Conservation (phyloP, 2,113 vertebrate species). For the Rhea pennata region DNA sequence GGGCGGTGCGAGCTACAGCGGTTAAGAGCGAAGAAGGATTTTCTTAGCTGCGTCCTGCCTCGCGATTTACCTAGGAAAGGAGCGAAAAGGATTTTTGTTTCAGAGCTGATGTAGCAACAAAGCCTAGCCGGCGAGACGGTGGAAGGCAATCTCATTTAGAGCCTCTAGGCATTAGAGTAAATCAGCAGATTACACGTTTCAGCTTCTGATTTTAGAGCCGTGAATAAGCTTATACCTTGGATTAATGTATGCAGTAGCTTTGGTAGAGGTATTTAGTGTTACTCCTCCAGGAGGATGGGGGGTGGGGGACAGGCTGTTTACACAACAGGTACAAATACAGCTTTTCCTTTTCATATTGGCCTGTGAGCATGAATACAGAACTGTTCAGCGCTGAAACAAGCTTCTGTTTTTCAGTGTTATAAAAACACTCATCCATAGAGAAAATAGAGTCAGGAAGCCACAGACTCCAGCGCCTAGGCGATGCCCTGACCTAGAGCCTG, state of each 20-base stretch:
- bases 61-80: fast-evolving
- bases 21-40: fast-evolving
- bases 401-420: not conserved
- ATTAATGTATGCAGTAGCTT: not conserved
- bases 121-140: not conserved
- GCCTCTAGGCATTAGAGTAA: not conserved
- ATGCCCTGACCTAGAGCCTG: not conserved
- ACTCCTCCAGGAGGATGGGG: too few species aligned
- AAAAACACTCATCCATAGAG: fast-evolving
- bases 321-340: not conserved
- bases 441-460: not conserved
- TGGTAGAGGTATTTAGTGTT: not conserved
- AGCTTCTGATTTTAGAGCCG: slow-evolving; percentile 56
- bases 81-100: fast-evolving
- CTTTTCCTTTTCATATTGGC: not conserved
- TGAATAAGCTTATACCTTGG: slow-evolving; percentile 25
- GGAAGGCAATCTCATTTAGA: not conserved
- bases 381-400: not conserved
- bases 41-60: fast-evolving
- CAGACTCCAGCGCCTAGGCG: fast-evolving
- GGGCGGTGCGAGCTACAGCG: fast-evolving
- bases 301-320: not conserved
- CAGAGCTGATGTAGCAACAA: not conserved
- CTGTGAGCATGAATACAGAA: fast-evolving
- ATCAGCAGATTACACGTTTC: slow-evolving; percentile 36